Conservation (phyloP, 1,140 invertebrate genomes). For the Heliothis subflexa region DNA sequence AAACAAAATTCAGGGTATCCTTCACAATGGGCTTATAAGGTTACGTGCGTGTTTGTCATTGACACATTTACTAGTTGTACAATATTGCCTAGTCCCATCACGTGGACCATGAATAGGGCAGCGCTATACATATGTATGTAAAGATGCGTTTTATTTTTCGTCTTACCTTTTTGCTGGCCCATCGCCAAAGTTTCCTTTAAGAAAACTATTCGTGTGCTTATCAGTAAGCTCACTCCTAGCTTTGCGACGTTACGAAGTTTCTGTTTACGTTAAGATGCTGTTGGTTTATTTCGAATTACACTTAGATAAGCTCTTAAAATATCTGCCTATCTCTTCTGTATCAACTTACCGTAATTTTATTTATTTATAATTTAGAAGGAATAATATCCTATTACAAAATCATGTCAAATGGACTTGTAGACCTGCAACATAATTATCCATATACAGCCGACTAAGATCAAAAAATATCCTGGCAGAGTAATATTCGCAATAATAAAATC, state of each 20-base stretch:
- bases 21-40: conserved; percentile 46
- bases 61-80: conserved; percentile 52
- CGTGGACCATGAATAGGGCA: background rate
- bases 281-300: background rate
- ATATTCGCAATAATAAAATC: background rate
- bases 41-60: conserved; percentile 57
- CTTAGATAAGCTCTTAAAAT: background rate
- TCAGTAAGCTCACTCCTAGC: conserved; percentile 13
- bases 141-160: conserved; percentile 29
- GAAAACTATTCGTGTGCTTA: conserved; percentile 32
- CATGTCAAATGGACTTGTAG: background rate
- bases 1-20: conserved; percentile 56
- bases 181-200: conserved; percentile 23
- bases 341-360: background rate
- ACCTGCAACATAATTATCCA: too few relatives aligned
- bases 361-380: background rate
- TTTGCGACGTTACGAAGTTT: conserved; percentile 3
- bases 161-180: conserved; percentile 35
- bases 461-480: background rate
- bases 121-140: conserved; percentile 13
- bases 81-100: conserved; percentile 1
- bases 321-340: background rate
- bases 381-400: background rate
- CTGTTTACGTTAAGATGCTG: background rate
- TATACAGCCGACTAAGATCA: background rate